A percentile compares a stretch with the other conserved stretches of the same genome.
phyloP scores from a whole-genome alignment of 2,888 invertebrate species.

The Leptinotarsa tumamoca region DNA sequence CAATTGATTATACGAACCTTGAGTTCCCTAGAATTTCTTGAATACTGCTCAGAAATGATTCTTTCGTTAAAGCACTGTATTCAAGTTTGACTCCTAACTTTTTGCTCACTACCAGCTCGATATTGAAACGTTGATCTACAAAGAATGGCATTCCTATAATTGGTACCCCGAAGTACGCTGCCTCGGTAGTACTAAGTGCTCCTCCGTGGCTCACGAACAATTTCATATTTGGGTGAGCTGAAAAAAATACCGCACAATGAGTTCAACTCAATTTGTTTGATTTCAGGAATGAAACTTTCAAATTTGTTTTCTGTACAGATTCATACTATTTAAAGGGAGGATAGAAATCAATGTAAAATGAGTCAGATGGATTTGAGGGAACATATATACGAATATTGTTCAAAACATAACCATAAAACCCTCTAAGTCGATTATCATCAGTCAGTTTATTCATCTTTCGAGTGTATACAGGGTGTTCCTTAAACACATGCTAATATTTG shows the following conservation, averaged over 20 bases:
- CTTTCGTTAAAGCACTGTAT: slow-evolving; percentile 16
- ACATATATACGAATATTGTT: too few species aligned
- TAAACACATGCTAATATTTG: too few species aligned
- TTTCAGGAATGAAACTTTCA: too few species aligned
- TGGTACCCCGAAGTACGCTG: slow-evolving; percentile 50
- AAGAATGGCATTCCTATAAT: slow-evolving; percentile 51
- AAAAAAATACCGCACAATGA: background rate
- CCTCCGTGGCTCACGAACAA: slow-evolving; percentile 53
- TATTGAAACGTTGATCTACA: slow-evolving; percentile 53
- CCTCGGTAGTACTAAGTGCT: slow-evolving; percentile 51
- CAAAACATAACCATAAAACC: too few species aligned
- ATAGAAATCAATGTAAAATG: too few species aligned
- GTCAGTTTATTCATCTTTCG: too few species aligned
- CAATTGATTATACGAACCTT: background rate
- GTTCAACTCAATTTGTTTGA: too few species aligned
- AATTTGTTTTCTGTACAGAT: too few species aligned
- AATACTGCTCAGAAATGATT: background rate
- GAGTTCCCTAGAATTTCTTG: slow-evolving; percentile 2
- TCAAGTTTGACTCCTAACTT: slow-evolving; percentile 45
- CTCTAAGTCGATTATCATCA: too few species aligned
- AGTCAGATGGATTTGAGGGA: too few species aligned
- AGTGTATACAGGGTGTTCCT: too few species aligned
- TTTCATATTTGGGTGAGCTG: slow-evolving; percentile 52
- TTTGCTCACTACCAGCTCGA: slow-evolving; percentile 51
- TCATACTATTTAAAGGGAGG: too few species aligned